Evolutionary conservation across 2,113 vertebrate species (phyloP), one percentile per base, ranked within the genome.

Genomic region (Ctenomys sociabilis): DNA sequence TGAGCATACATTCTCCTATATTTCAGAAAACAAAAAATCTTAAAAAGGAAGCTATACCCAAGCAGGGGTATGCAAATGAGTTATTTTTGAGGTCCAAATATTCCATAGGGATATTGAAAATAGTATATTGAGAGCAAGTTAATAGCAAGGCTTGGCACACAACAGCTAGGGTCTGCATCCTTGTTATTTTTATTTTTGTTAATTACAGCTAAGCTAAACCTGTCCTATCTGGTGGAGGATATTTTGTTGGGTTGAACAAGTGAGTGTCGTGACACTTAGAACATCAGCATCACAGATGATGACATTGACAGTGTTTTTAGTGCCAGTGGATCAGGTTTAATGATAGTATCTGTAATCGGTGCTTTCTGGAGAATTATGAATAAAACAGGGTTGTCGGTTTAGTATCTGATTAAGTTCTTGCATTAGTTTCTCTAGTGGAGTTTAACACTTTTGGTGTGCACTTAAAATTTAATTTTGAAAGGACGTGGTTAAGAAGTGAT

Each of bases 11-110:
- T 78, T 86, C 52, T 96, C 66, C 19, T 77, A 1, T 54, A 64
- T 90, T 88, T 68, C 14, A 8, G 22, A n/a, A n/a, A n/a, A n/a
- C n/a, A 80, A 94, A 66, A n/a, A 4, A 49, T 22, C 64, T 43
- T 85, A 35, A n/a, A 57, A 80, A 81, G 61, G 66, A 80, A 83
- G 64, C 45, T 57, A 52, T 1, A 28, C 16, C 9, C 43, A 28
- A 89, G 63, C 30, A 17, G 66, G 66, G 30, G 4, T 75, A 7
- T 90, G 57, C 77, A 77, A 80, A 40, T 63, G 16, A 24, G 73
- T 30, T 96, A 77, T 94, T 96, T 96, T 97, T 82, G n/a, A 92
- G 83, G 80, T 84, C 83, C 17, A 88, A 91, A n/a, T 96, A 86
- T 70, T 91, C 89, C 24, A 52, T 68, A 85, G 88, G 75, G 59